phyloP scores from a whole-genome alignment of 2,113 vertebrate species.

The Agapornis roseicollis region DNA sequence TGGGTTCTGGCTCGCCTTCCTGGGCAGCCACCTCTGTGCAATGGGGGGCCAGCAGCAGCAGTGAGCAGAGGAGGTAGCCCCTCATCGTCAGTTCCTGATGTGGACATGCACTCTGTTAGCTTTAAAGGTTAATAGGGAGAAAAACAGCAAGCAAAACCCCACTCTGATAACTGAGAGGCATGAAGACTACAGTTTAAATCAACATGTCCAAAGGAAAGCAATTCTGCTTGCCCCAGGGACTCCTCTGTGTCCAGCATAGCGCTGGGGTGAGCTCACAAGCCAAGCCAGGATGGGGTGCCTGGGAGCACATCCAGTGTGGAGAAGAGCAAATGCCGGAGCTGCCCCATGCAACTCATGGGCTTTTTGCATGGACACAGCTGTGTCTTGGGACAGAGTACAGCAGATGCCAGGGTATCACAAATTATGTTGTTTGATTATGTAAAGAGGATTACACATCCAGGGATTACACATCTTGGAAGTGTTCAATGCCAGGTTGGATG shows the following conservation, averaged over 20 bases:
- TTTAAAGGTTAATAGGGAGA: background rate
- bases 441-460: background rate
- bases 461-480: background rate
- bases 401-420: background rate
- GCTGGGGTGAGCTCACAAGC: background rate
- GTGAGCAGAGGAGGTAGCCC: background rate
- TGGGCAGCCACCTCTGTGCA: background rate
- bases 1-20: slow-evolving; percentile 16
- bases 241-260: background rate
- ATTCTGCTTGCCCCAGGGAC: background rate
- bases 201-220: background rate
- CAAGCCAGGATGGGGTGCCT: too few relatives aligned
- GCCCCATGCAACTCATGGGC: accelerated
- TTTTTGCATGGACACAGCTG: background rate
- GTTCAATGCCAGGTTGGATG: background rate
- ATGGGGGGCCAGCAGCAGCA: slow-evolving; percentile 31
- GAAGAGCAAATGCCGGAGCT: background rate
- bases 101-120: background rate
- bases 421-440: accelerated
- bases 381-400: accelerated
- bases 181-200: background rate
- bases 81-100: slow-evolving; percentile 55
- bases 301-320: background rate
- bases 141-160: background rate
- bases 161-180: accelerated